phyloP scores from a whole-genome alignment of 2,113 vertebrate species.

The Neomonachus schauinslandi region DNA sequence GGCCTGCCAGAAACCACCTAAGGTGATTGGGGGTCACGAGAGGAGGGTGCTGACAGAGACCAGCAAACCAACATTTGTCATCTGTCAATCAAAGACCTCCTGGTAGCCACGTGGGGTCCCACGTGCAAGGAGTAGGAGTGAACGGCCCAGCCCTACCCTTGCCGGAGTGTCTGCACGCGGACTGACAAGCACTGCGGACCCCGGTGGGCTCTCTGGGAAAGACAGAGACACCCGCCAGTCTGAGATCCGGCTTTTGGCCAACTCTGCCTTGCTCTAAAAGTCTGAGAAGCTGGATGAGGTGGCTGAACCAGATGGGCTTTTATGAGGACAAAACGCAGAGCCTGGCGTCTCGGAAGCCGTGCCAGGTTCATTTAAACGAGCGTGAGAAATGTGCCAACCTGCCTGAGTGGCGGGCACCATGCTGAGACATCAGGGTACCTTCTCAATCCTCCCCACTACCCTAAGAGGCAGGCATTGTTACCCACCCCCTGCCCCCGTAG shows the following conservation, averaged over 20 bases:
- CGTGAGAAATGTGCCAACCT: neutral
- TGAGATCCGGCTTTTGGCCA: neutral
- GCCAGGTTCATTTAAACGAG: neutral
- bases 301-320: neutral
- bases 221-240: neutral
- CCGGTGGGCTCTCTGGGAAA: neutral
- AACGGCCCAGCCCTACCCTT: no score
- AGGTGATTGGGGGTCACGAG: no score
- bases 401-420: fast-evolving
- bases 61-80: neutral
- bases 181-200: neutral
- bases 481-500: neutral
- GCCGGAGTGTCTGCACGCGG: neutral
- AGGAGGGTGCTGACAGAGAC: neutral
- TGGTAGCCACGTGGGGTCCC: neutral
- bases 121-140: neutral
- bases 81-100: neutral
- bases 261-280: neutral
- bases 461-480: neutral
- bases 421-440: neutral
- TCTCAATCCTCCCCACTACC: neutral
- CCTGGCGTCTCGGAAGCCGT: neutral
- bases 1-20: neutral
- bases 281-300: neutral
- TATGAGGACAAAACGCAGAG: neutral